Base-by-base conservation (phyloP, 2,888 invertebrate genomes). In the Andrena dorsata region DNA sequence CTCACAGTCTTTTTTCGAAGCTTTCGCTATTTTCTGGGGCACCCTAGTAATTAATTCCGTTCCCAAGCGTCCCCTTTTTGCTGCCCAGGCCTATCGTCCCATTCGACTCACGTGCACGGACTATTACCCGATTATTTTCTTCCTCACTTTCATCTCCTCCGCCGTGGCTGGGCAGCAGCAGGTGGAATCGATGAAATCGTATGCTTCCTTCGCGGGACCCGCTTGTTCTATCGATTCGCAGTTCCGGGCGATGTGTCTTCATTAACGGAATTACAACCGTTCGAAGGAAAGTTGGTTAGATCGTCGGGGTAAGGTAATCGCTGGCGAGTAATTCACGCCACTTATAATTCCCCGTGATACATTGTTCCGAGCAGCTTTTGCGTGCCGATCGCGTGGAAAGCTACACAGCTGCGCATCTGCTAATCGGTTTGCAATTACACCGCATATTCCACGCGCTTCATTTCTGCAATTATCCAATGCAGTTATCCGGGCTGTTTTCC, bases 231-330 rank as follows among this genome's bases (percentile, higher is more conserved):
- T 63, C 56, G 74, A 77, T 77, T 51, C 28, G 20, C 65, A 26
- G 32, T 65, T 60, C 60, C 28, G 10, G 8, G 65, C 58, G 13
- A 73, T 77, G 49, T 28, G 49, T 77, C 74, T 77, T 77, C 65
- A 60, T 73, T 77, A 77, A 26, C 26, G 58, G 47, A 76, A 73
- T 76, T 56, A 64, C 64, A 49, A 64, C 20, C 64, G 64, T 72
- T 76, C 56, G 56, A 73, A 58, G 53, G 56, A 56, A 72, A 47
- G 76, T 76, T 60, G 65, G 74, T 20, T 26, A 49, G 47, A 32
- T 73, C 6, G 56, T 51, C 8, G 35, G 32, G 60, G 32, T 16
- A 51, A 49, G 58, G 10, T 20, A 35, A 30, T 41, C 10, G 53
- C n/a, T 26, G 60, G 23, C 56, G 13, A 49, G 35, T 51, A 63